These are phyloP conservation scores for Sciurus carolinensis DNA, from an alignment of 2,797 vertebrate species.

Conservation along the genomic window DNA sequence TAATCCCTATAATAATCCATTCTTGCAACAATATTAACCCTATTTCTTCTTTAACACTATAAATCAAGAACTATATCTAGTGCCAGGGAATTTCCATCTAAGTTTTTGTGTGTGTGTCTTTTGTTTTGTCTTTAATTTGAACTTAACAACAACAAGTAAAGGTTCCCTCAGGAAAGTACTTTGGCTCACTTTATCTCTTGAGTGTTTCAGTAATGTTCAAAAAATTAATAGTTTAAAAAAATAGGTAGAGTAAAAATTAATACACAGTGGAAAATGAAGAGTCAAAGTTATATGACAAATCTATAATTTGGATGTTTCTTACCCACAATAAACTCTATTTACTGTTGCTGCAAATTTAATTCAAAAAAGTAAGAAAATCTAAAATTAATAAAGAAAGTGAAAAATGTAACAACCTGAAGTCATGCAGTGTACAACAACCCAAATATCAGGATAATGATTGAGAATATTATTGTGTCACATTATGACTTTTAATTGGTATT, in stretches of 20 bases:
- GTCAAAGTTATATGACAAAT: not conserved
- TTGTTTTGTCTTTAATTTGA: not conserved
- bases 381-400: not conserved
- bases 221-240: not conserved
- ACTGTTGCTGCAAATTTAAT: not conserved
- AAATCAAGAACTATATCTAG: slow-evolving; percentile 3
- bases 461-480: not conserved
- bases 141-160: not conserved
- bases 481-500: not conserved
- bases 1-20: not conserved
- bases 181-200: not conserved
- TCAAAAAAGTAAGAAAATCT: slow-evolving; percentile 4
- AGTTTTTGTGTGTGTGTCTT: not conserved
- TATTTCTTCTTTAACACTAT: not conserved
- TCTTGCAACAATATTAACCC: not conserved
- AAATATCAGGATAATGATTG: not conserved
- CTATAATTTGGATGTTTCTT: slow-evolving; percentile 29
- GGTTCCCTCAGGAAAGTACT: not conserved
- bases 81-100: not conserved
- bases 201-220: not conserved
- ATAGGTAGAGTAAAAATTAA: not conserved
- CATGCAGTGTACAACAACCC: slow-evolving; percentile 15
- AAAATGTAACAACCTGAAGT: not conserved
- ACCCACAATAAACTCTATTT: not conserved
- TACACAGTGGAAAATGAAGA: not conserved